Evolutionary conservation across 1,140 invertebrate species (phyloP), one percentile per base, ranked within the genome.

Genomic region (Drosophila sturtevanti): DNA sequence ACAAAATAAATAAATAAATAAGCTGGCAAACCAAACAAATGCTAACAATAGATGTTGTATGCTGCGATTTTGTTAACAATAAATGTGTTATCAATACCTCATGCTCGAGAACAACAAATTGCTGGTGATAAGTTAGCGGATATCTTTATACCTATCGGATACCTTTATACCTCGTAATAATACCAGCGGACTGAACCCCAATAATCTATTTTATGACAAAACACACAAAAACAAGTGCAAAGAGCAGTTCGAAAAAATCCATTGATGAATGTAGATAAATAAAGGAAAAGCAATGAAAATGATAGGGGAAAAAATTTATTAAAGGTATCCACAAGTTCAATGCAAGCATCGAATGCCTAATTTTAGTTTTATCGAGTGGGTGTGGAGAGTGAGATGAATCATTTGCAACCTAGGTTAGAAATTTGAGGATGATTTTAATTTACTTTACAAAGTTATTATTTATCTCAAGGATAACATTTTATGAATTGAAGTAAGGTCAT

Each of bases 31-130:
- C 63, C 68, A 48, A 76, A 68, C 68, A 80, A 68, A 81, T 77
- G 60, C 67, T 71, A 21, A 60, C 62, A 70, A 70, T 66, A 79
- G 54, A 72, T 71, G 62, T 68, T 66, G 48, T 48, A 72, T 31
- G 64, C 69, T 60, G 63, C 65, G 58, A 77, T 85, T 76, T 72
- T 34, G 48, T 54, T 56, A 66, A 31, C 58, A 63, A 54, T 78
- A 63, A 81, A 81, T 52, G 68, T 67, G 75, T 87, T 86, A 87
- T 86, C 81, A 72, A 48, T 62, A 56, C 65, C 38, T 44, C 68
- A 76, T 76, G 61, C 55, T 37, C 18, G 34, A 66, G 54, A 52
- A 24, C 60, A 71, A 68, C 64, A 69, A 71, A 51, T 59, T 69
- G 37, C 64, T 44, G 18, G 18, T 65, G 75, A 87, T 86, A 81